Percentiles rank a stretch among this genome's conserved stretches.
phyloP scores from a whole-genome alignment of 2,888 invertebrate species.

The Pheosia gnoma region DNA sequence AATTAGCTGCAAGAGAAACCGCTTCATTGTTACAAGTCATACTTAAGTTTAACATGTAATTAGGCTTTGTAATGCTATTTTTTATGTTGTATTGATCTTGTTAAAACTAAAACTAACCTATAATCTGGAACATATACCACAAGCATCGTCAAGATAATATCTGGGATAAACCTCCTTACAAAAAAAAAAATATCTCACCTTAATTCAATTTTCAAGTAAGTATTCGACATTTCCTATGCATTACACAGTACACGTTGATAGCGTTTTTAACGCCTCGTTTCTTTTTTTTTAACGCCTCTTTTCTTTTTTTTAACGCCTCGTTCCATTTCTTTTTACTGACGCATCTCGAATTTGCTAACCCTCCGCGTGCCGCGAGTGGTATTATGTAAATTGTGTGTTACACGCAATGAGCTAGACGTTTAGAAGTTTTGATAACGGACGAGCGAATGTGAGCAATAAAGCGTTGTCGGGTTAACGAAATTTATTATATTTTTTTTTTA shows the following conservation, averaged over 20 bases:
- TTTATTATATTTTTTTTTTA: not conserved
- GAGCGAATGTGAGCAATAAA: slow-evolving; percentile 16
- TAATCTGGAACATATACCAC: no score
- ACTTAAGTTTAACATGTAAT: no score
- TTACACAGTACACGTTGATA: slow-evolving; percentile 22
- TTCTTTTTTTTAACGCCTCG: slow-evolving; percentile 19
- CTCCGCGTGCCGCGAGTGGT: slow-evolving; percentile 14
- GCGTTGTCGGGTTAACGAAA: slow-evolving; percentile 16
- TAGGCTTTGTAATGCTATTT: no score
- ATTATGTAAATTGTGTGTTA: slow-evolving; percentile 48
- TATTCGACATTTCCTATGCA: slow-evolving; percentile 19
- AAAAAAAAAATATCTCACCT: not conserved
- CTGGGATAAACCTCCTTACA: no score
- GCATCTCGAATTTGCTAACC: slow-evolving; percentile 20
- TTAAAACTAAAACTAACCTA: no score
- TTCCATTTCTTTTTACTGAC: slow-evolving; percentile 15
- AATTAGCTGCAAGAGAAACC: no score
- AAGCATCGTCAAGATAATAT: no score
- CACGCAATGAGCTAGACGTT: slow-evolving; percentile 40
- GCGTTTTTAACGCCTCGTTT: slow-evolving; percentile 27
- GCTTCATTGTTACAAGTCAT: no score
- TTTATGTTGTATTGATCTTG: no score
- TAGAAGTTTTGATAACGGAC: slow-evolving; percentile 34
- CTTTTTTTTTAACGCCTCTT: slow-evolving; percentile 10
- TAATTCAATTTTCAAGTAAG: slow-evolving; percentile 8